Conservation (phyloP, 2,888 invertebrate species). For the Pristionchus entomophagus region DNA sequence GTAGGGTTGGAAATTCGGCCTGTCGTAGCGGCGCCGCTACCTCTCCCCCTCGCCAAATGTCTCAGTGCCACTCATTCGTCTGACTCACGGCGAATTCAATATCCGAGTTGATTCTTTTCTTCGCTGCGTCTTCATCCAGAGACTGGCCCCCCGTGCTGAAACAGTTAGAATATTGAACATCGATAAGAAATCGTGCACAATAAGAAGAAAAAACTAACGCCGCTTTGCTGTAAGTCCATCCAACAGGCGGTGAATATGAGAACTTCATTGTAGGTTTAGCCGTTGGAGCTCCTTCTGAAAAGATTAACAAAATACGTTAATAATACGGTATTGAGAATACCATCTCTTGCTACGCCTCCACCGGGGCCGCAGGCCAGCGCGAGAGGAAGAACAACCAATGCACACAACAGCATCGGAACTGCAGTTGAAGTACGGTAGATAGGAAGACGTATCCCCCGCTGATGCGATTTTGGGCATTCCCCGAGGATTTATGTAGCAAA, state of each 20-base stretch:
- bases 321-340: too few relatives aligned
- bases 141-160: constrained; percentile 4
- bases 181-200: too few relatives aligned
- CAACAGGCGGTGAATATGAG: background rate
- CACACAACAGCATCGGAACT: background rate
- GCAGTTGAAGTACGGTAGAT: background rate
- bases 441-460: too few relatives aligned
- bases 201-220: background rate
- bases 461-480: too few relatives aligned
- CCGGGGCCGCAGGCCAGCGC: background rate
- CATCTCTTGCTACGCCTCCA: background rate
- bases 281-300: background rate
- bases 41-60: too few relatives aligned
- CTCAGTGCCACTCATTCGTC: too few relatives aligned
- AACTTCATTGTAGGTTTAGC: constrained; percentile 23
- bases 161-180: too few relatives aligned
- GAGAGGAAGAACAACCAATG: background rate
- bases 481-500: background rate
- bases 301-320: background rate
- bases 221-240: background rate
- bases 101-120: background rate
- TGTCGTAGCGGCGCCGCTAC: too few relatives aligned
- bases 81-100: constrained; percentile 21
- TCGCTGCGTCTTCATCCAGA: background rate
- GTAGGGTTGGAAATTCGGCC: too few relatives aligned